phyloP scores from a whole-genome alignment of 1,140 invertebrate genomes.

The Phymastichus coffea region DNA sequence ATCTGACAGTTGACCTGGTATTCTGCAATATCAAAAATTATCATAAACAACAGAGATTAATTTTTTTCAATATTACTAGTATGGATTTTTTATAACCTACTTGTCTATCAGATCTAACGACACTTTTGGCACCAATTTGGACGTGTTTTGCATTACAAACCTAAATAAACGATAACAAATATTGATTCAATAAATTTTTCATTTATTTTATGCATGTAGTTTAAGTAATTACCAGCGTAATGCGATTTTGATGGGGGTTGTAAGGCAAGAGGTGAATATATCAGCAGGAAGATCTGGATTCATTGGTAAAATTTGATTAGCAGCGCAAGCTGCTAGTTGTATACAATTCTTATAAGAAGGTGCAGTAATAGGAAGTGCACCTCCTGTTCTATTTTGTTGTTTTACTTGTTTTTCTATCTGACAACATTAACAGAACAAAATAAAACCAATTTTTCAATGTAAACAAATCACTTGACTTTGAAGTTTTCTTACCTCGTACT shows the following conservation, averaged over 20 bases:
- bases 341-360: slow-evolving; percentile 88
- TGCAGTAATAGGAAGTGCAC: slow-evolving; percentile 40
- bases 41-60: neutral
- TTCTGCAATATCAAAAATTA: slow-evolving; percentile 59
- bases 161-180: slow-evolving; percentile 43
- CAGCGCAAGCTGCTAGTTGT: slow-evolving; percentile 91
- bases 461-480: too few relatives aligned
- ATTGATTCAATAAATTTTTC: neutral
- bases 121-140: slow-evolving; percentile 78
- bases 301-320: slow-evolving; percentile 92
- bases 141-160: slow-evolving; percentile 85
- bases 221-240: slow-evolving; percentile 74
- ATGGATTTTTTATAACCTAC: slow-evolving; percentile 58
- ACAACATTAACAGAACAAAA: slow-evolving; percentile 8
- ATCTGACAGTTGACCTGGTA: slow-evolving; percentile 94
- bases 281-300: slow-evolving; percentile 98
- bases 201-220: neutral
- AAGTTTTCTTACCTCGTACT: slow-evolving; percentile 67
- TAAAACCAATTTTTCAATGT: neutral
- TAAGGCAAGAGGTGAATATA: slow-evolving; percentile 96
- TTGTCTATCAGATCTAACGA: slow-evolving; percentile 86
- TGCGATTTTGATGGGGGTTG: slow-evolving; percentile 96
- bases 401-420: slow-evolving; percentile 51
- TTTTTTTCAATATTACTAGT: slow-evolving; percentile 9
- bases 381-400: slow-evolving; percentile 49